Evolutionary conservation across 2,797 vertebrate genomes (phyloP).

Genomic region (Dendrocincla fuliginosa): DNA sequence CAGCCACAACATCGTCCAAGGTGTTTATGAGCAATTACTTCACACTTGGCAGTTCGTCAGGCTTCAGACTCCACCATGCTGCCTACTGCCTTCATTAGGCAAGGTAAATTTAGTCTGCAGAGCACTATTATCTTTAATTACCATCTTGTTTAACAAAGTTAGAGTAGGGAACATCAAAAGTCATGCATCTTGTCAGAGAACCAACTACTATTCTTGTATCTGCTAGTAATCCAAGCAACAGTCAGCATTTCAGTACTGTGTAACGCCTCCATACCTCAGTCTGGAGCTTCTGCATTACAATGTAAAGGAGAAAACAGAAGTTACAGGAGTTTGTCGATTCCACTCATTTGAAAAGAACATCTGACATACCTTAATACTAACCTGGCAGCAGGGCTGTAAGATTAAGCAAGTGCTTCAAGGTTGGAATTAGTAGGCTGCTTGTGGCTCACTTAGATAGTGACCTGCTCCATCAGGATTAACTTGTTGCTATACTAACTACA

Average conservation of each 20-base stretch:
- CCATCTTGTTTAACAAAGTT: conserved; percentile 23
- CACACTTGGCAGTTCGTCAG: not conserved
- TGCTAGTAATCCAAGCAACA: not conserved
- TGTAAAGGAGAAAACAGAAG: not conserved
- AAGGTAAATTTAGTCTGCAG: conserved; percentile 6
- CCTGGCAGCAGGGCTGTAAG: not conserved
- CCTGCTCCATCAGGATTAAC: conserved; percentile 5
- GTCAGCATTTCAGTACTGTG: not conserved
- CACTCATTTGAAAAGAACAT: not conserved
- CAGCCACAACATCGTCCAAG: not conserved
- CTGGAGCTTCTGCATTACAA: not conserved
- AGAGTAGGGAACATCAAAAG: not conserved
- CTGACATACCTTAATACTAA: not conserved
- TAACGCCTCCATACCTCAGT: not conserved
- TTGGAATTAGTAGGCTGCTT: not conserved
- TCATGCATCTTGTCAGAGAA: not conserved
- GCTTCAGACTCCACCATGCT: not conserved
- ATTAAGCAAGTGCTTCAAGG: not conserved
- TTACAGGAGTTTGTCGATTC: not conserved
- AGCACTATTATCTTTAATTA: conserved; percentile 34
- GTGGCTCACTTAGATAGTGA: not conserved
- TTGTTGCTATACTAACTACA: not conserved
- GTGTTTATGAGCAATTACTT: not conserved
- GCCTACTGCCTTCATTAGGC: not conserved
- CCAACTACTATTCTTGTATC: not conserved